Evolutionary conservation across 2,113 vertebrate genomes (phyloP), one percentile per base, ranked within the genome.

Genomic region (Periophthalmodon schlosseri): DNA sequence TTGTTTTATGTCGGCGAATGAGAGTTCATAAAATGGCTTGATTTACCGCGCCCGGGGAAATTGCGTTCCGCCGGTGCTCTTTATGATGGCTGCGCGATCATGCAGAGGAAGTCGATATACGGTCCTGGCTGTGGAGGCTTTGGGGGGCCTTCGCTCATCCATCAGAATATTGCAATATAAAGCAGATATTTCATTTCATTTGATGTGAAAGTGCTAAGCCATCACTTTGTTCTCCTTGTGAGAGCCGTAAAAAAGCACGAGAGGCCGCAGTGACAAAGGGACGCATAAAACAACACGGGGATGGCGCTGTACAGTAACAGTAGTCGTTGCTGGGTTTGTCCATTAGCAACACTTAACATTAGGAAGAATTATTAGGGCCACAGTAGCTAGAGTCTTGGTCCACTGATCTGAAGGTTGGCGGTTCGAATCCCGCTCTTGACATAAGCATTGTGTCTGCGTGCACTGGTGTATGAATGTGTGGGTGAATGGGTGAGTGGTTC

Each of bases 151-250:
- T 33, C 72, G 71, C 21, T 56, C 71, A 84, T 91, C 77, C 84
- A 86, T 86, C 73, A 79, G 14, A 70, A 84, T 70, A 65, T 50
- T 20, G 46, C 75, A 14, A 23, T 60, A 75, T 72, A 21, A 69
- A 68, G 69, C 83, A 14, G 20, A 2, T 49, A 63, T 28, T 66
- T 86, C 33, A 0, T 71, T 78, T 79, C n/a, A 47, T 7, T 18
- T 44, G 79, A 73, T 76, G 47, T 33, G 46, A 75, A 85, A 74
- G 58, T 76, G 83, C 87, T 77, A 73, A 66, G 78, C 64, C 54
- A 85, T 83, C 84, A 75, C 68, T 84, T 68, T 70, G 68, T 79
- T 76, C 77, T 61, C 73, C 80, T 80, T 49, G 56, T 61, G 14
- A 34, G 67, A 76, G 24, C 60, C 44, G 24, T 0, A 8, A 28